Evolutionary conservation across 2,888 invertebrate species (phyloP).

Genomic region (Cordilura impudica): DNA sequence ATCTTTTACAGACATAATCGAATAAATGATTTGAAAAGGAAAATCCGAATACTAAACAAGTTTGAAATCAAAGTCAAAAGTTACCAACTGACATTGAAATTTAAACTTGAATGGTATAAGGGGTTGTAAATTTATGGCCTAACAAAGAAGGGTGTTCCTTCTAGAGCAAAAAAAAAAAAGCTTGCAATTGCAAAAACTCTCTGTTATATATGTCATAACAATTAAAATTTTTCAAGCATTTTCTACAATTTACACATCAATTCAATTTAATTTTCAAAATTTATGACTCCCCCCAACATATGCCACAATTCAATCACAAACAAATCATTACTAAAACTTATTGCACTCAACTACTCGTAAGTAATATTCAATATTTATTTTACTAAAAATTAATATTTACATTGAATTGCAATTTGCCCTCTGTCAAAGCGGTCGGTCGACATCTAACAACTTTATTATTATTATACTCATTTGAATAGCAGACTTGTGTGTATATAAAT

Average conservation of each 20-base stretch:
- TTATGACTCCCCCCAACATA: not conserved
- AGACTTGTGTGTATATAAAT: not conserved
- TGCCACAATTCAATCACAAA: not conserved
- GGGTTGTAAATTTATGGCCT: not conserved
- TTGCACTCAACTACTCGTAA: not conserved
- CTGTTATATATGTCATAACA: not conserved
- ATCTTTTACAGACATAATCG: constrained; percentile 34
- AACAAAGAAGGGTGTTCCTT: not conserved
- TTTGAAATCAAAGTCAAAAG: constrained; percentile 23
- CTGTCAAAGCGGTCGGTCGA: constrained; percentile 43
- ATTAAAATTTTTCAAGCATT: not conserved
- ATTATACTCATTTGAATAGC: not conserved
- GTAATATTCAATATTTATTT: constrained; percentile 32
- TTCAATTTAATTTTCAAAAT: not conserved
- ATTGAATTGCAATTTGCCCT: constrained; percentile 27
- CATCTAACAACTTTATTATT: constrained; percentile 47
- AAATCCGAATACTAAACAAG: not conserved
- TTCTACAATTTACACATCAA: not conserved
- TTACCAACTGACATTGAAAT: constrained; percentile 26
- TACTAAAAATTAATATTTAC: constrained; percentile 41
- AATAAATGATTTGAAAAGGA: constrained; percentile 18
- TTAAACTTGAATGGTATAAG: not conserved
- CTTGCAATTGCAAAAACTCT: not conserved
- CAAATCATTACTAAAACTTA: not conserved
- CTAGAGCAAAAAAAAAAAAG: not conserved